Evolutionary conservation across 2,888 invertebrate species (phyloP).

Genomic region (Hybos culiciformis): DNA sequence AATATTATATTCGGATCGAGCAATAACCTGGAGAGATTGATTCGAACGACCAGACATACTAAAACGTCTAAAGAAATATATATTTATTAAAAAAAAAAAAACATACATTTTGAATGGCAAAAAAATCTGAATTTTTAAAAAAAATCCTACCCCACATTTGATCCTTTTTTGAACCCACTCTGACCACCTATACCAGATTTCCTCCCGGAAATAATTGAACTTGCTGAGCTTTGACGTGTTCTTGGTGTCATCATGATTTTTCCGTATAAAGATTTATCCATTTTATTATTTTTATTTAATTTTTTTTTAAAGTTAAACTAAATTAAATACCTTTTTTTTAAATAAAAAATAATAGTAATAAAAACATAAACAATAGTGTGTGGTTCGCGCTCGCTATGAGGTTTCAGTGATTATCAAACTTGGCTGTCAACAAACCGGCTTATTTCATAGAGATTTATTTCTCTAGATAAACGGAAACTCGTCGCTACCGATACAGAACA

Average conservation of each 20-base stretch:
- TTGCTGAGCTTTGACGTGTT: constrained; percentile 20
- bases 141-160: constrained; percentile 18
- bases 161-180: constrained; percentile 22
- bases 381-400: no score
- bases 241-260: constrained; percentile 23
- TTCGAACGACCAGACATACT: constrained; percentile 48
- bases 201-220: constrained; percentile 19
- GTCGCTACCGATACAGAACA: no score
- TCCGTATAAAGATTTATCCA: constrained; percentile 21
- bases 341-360: no score
- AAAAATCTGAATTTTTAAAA: neutral
- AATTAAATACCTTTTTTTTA: no score
- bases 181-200: constrained; percentile 26
- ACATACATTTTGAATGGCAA: neutral
- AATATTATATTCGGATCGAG: constrained; percentile 57
- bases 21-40: constrained; percentile 59
- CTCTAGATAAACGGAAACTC: no score
- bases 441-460: no score
- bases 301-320: no score
- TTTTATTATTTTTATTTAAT: constrained; percentile 10
- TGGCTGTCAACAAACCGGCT: no score
- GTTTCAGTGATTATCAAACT: no score
- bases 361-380: no score
- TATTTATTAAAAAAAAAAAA: neutral
- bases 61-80: constrained; percentile 30